Base-by-base conservation (phyloP, 2,797 vertebrate genomes). In the Erpetoichthys calabaricus region DNA sequence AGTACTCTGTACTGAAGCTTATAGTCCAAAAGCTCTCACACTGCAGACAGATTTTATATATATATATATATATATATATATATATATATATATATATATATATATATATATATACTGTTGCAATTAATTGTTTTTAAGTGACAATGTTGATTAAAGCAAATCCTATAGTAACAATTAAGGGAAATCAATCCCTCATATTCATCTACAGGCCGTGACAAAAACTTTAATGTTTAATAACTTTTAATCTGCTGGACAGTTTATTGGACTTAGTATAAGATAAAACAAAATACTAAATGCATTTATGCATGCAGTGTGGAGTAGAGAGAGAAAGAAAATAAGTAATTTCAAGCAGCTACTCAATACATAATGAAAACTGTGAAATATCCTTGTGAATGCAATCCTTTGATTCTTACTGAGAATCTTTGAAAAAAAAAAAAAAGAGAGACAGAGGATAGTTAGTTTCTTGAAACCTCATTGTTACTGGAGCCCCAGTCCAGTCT, bases 1-100 rank as follows among this genome's bases (percentile, higher is more conserved):
- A 79, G 80, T 84, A 74, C 85, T 85, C 84, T 88, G 79, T 87
- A 87, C 73, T 78, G 78, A 81, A 84, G 73, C 74, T 77, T 80
- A 75, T 75, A 82, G 45, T 57, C 66, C 78, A 77, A 77, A 80
- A 85, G 78, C 79, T 84, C 59, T 65, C 65, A 47, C 45, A 44
- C 53, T 69, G 74, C 79, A 78, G 65, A 78, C 75, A 75, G 77
- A 77, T 64, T 67, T 74, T 56, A 57, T 57, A 53, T 57, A 45
- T 62, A 62, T 61, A 60, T 60, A 60, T 56, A 61, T 52, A 61
- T 44, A 58, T 62, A 54, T 58, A 62, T 61, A 52, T 61, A 57
- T 61, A 57, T 62, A 62, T 7, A 62, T 56, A 51, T 47, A 58
- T 53, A 59, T 62, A 62, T 62, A 62, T 58, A 62, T 41, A 43